Evolutionary conservation across 2,797 vertebrate genomes (phyloP), one percentile per base, ranked within the genome.

Genomic region (Falco rusticolus): DNA sequence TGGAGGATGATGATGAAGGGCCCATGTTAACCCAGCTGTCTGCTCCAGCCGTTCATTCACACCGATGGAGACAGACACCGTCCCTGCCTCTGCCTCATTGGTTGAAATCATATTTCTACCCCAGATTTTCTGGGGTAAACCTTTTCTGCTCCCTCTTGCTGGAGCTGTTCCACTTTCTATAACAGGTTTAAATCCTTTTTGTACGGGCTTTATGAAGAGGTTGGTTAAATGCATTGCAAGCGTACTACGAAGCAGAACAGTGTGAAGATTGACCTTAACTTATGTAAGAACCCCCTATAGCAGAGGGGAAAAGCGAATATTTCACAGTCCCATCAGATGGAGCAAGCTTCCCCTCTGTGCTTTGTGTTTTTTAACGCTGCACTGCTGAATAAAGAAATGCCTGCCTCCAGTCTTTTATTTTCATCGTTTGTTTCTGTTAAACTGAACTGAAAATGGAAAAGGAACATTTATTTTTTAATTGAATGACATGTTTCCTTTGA

Each of bases 371-470:
- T 87, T 64, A 85, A 68, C 29, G 29, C 45, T 65, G n/a, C 39
- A 14, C 41, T 88, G 87, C 41, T 86, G 82, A 91, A 77, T 78
- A 78, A 89, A 94, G 65, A 76, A 75, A 34, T 51, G 53, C 60
- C 71, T 96, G 79, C 82, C 76, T 92, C 66, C 53, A 71, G 72
- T 75, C 79, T 94, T 95, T 91, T 80, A 89, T 92, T 95, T 34
- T 31, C 24, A 69, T 69, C 1, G 0, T 84, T 92, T 95, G 75
- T 95, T 93, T 94, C 82, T 94, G 70, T 78, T 86, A 84, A 88
- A 81, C 89, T 66, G 69, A 63, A 63, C 76, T 89, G 89, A 94
- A 96, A 95, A 96, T 56, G 82, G 72, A 92, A 92, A 93, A 39
- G 61, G 48, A 92, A 56, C 33, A 33, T 84, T 94, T 79, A 59